phyloP scores from a whole-genome alignment of 2,113 vertebrate species.

The Dicentrarchus labrax region DNA sequence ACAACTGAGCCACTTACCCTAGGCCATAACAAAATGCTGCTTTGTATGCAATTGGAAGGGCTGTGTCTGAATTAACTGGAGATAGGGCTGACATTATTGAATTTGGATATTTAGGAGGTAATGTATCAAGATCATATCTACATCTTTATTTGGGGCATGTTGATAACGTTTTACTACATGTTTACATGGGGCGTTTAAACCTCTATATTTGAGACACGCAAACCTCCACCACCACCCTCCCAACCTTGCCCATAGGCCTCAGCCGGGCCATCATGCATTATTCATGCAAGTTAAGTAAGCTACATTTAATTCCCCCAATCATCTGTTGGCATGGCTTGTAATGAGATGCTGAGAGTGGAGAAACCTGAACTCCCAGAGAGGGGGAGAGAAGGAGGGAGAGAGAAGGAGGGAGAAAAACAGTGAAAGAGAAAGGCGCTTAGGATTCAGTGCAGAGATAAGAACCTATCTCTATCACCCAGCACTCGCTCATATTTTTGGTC shows the following conservation, averaged over 20 bases:
- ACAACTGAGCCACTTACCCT: background rate
- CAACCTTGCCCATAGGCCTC: slow-evolving; percentile 3
- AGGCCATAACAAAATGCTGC: background rate
- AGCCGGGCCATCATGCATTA: slow-evolving; percentile 66
- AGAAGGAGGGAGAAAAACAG: background rate
- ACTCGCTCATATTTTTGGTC: slow-evolving; percentile 1
- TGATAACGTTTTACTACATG: background rate
- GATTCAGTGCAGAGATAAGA: slow-evolving; percentile 50
- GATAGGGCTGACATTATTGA: background rate
- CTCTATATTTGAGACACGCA: background rate
- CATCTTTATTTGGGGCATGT: background rate
- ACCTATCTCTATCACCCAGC: slow-evolving; percentile 35
- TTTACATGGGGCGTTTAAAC: background rate
- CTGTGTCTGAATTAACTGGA: background rate
- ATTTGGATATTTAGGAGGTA: background rate
- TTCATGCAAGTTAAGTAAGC: slow-evolving; percentile 74
- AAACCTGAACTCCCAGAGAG: slow-evolving; percentile 61
- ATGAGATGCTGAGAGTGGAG: slow-evolving; percentile 77
- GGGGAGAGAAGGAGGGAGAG: background rate
- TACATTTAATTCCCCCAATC: slow-evolving; percentile 78
- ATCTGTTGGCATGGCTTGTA: slow-evolving; percentile 71
- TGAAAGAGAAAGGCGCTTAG: background rate
- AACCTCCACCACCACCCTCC: background rate
- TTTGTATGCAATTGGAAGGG: background rate
- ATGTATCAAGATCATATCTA: background rate